These are phyloP conservation scores for Erebia palarica DNA, from an alignment of 2,888 invertebrate species.

Conservation along the genomic window DNA sequence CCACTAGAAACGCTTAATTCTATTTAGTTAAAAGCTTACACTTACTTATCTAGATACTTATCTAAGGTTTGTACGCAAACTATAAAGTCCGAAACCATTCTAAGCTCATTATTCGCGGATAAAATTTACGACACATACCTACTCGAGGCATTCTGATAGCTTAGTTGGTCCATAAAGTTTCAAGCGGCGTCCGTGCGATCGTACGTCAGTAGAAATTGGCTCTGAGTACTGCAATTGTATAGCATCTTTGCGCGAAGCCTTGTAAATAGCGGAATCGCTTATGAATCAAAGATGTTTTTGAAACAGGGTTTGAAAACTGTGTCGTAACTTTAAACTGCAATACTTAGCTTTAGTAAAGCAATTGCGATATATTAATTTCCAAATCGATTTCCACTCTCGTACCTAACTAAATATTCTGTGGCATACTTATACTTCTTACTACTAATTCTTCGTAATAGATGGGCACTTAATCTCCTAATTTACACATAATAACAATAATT, in stretches of 20 bases:
- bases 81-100: too few relatives aligned
- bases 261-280: conserved; percentile 18
- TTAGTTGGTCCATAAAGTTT: conserved; percentile 8
- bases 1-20: too few relatives aligned
- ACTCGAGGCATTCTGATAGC: not conserved
- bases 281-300: conserved; percentile 17
- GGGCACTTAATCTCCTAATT: too few relatives aligned
- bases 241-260: conserved; percentile 5
- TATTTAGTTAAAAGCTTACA: too few relatives aligned
- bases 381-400: too few relatives aligned
- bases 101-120: not conserved
- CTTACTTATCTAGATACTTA: too few relatives aligned
- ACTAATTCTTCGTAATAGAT: too few relatives aligned
- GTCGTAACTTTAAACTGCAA: conserved; percentile 6
- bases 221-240: not conserved
- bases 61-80: too few relatives aligned
- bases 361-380: not conserved
- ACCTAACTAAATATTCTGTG: too few relatives aligned
- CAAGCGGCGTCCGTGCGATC: not conserved
- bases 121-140: not conserved
- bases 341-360: conserved; percentile 3
- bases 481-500: too few relatives aligned
- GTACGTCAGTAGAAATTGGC: conserved; percentile 11
- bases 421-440: too few relatives aligned
- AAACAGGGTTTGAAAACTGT: conserved; percentile 10